Base-by-base conservation (phyloP, 1,140 invertebrate genomes). In the Anoplolepis gracilipes region DNA sequence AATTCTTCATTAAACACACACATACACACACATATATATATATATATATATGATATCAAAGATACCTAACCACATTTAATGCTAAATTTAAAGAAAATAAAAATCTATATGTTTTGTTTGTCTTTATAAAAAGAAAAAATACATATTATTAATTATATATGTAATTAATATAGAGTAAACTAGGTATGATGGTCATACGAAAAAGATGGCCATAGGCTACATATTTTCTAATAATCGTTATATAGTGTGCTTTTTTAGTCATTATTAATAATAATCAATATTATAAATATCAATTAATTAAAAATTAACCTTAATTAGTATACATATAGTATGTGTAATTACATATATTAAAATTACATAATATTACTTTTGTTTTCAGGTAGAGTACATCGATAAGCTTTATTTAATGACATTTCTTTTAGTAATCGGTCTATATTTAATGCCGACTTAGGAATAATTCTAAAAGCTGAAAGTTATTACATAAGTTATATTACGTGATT, bases 321-420 rank as follows among this genome's bases (percentile, higher is more conserved):
- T n/a, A n/a, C n/a, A n/a, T n/a, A n/a, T n/a, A n/a, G n/a, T 28
- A 28, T 30, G 70, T n/a, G 39, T 39, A 25, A 39, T 33, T 46
- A 46, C 42, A 46, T 19, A 49, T n/a, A n/a, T n/a, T n/a, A n/a
- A n/a, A n/a, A 49, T 49, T 49, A 19, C 4, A 49, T 49, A 19
- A 25, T n/a, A 13, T 36, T 79, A 69, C 64, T 78, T 72, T 81
- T 81, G 11, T 49, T n/a, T 78, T 8, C 19, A 13, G n/a, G n/a
- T 28, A 77, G 64, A 77, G 64, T 77, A 65, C 30, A 49, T 77
- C 39, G 36, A 4, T n/a, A 22, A 22, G 16, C 49, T 16, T 28
- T 55, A 39, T 55, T 7, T 25, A 19, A 33, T 10, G 42, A 53
- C 33, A 3, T 16, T 33, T 22, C 4, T 36, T 39, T 81, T 25